Evolutionary conservation across 2,888 invertebrate genomes (phyloP), one percentile per base, ranked within the genome.

Genomic region (Gerosis bhagava): DNA sequence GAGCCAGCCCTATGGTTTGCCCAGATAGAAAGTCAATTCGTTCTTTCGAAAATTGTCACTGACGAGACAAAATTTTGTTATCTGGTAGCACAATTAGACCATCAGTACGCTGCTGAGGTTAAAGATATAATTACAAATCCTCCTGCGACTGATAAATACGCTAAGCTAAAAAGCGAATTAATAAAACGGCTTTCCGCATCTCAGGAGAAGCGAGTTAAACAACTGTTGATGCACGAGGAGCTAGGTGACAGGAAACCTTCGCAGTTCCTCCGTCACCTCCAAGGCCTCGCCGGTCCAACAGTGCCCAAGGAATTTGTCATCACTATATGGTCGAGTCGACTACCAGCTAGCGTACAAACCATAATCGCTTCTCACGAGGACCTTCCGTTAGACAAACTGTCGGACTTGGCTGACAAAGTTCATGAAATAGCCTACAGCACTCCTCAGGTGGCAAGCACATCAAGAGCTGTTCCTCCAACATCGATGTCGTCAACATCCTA

Each of bases 1-100:
- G 26, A 39, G 3, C 26, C 39, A 1, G 28, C 25, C 1, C 15
- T 39, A 5, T 28, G 39, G 39, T 39, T 39, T 19, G 39, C 39
- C 1, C 39, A 24, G 2, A 8, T 39, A 2, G 39, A 39, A 16
- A 28, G 28, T 4, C 39, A 39, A 8, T 39, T 39, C 5, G 19
- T 13, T 5, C 25, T 16, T 13, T 28, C 28, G 1, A 21, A 13
- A n/a, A 29, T 40, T 8, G 29, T 13, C 4, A 5, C 13, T 3
- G 28, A 36, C n/a, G 7, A 3, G 8, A 24, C 36, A 8, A 36
- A 36, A 22, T 36, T 36, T 15, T 15, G 13, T 5, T 17, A 24
- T n/a, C 24, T 36, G 5, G n/a, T 36, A 4, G 12, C 24, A 4
- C 12, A 21, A 1, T 15, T 36, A 5, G 36, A 36, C n/a, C 17